Percentiles rank a stretch among this genome's conserved stretches.
phyloP scores from a whole-genome alignment of 2,113 vertebrate species.

The Eupsittula cactorum region DNA sequence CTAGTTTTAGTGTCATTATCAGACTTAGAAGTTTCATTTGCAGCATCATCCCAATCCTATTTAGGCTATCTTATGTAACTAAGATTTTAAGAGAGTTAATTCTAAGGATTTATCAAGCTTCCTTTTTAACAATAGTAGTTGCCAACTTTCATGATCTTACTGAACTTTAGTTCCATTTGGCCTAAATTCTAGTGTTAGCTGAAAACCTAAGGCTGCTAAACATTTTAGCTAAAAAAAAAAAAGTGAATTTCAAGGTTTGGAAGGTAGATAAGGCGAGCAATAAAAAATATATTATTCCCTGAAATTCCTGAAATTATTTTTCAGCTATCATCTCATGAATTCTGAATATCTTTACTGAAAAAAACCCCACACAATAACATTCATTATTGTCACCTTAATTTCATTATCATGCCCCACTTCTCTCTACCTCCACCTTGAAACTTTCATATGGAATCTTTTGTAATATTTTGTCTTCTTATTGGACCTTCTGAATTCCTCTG shows the following conservation, averaged over 20 bases:
- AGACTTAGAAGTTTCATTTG: neutral
- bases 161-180: neutral
- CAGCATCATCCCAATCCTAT: neutral
- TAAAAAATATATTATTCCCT: neutral
- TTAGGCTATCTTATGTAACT: neutral
- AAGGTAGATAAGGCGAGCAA: neutral
- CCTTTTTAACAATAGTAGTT: neutral
- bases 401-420: neutral
- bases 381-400: neutral
- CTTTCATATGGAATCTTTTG: neutral
- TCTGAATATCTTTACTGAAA: neutral
- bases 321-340: neutral
- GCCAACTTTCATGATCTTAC: neutral
- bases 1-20: neutral
- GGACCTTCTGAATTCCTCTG: neutral
- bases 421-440: neutral
- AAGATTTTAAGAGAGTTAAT: neutral
- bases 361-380: neutral
- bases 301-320: neutral
- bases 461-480: neutral
- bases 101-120: neutral
- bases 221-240: neutral
- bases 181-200: neutral
- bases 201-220: neutral
- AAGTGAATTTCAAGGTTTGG: neutral